A percentile compares a stretch with the other conserved stretches of the same genome.
Conservation (phyloP, 2,113 vertebrate genomes). For the Mormyrus iriodes region DNA sequence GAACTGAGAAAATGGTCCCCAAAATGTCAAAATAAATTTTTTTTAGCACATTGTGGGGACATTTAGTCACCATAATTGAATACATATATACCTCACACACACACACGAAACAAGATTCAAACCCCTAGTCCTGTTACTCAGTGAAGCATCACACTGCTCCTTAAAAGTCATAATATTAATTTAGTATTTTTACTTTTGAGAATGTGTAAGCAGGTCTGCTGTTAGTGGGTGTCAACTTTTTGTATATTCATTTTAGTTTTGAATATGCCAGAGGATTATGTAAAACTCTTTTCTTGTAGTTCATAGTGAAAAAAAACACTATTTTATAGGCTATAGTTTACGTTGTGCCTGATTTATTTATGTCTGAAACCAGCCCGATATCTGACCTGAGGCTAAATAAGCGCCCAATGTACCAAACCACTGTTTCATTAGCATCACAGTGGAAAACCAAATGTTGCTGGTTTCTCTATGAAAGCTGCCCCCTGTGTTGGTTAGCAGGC, state of each 20-base stretch:
- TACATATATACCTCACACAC: too few species aligned
- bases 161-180: background rate
- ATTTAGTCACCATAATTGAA: background rate
- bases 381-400: background rate
- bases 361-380: background rate
- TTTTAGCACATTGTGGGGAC: background rate
- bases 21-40: background rate
- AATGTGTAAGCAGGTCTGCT: background rate
- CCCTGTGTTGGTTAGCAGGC: background rate
- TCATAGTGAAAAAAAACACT: background rate
- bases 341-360: background rate
- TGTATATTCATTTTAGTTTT: background rate
- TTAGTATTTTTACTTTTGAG: background rate
- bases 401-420: background rate
- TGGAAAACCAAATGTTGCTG: background rate
- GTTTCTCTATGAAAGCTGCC: background rate
- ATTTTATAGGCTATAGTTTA: background rate
- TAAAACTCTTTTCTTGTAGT: background rate
- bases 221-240: background rate
- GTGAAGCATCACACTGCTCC: background rate
- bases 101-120: background rate
- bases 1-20: background rate
- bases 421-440: background rate
- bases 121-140: background rate
- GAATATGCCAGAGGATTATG: background rate